A percentile compares a stretch with the other conserved stretches of the same genome.
Evolutionary conservation across 2,888 invertebrate genomes (phyloP).

Genomic region (Nemotelus pantherinus): DNA sequence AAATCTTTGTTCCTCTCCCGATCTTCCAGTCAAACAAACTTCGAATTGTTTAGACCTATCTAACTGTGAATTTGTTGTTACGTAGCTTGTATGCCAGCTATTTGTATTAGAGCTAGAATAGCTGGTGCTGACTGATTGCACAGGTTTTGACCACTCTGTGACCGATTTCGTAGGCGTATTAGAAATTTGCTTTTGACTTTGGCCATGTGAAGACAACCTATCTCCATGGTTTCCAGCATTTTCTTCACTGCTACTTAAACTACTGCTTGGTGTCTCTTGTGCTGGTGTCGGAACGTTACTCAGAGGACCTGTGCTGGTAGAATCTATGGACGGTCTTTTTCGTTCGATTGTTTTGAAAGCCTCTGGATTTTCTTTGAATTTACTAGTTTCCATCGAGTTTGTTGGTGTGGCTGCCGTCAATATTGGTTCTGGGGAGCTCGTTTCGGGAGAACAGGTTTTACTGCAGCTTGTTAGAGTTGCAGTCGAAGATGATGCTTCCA

Average conservation of each 20-base stretch:
- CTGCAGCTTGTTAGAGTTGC: background rate
- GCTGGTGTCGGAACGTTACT: background rate
- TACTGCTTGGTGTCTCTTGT: conserved; percentile 10
- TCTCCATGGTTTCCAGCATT: background rate
- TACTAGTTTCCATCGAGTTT: background rate
- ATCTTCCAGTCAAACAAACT: background rate
- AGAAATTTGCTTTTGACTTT: too few relatives aligned
- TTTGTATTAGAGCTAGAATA: background rate
- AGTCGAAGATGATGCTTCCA: background rate
- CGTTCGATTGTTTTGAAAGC: too few relatives aligned
- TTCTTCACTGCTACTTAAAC: background rate
- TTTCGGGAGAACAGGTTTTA: background rate
- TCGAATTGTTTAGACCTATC: conserved; percentile 19
- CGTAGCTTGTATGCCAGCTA: background rate
- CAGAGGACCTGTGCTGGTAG: background rate
- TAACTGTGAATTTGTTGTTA: conserved; percentile 11
- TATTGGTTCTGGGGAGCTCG: too few relatives aligned
- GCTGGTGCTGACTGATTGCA: background rate
- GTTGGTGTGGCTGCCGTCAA: too few relatives aligned
- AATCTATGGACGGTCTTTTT: too few relatives aligned
- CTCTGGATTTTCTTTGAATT: background rate
- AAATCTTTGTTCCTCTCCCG: too few relatives aligned
- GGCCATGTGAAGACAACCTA: too few relatives aligned
- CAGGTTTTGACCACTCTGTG: too few relatives aligned
- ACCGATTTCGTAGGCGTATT: too few relatives aligned